These are phyloP conservation scores for Cairina moschata DNA, from an alignment of 2,113 vertebrate genomes.

Conservation along the genomic window DNA sequence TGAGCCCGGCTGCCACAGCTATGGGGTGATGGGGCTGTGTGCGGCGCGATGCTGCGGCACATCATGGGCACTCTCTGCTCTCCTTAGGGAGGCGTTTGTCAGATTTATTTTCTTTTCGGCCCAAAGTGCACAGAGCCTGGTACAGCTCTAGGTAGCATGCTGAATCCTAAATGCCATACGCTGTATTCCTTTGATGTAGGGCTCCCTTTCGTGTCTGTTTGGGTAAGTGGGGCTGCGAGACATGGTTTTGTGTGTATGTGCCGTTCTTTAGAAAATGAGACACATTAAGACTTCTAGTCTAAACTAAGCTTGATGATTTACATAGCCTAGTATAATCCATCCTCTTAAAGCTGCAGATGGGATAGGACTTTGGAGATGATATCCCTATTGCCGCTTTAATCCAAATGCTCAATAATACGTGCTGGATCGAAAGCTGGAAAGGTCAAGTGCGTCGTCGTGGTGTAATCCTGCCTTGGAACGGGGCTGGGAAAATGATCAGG, in stretches of 20 bases:
- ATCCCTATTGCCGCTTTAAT: slow-evolving; percentile 16
- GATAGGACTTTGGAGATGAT: neutral
- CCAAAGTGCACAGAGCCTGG: neutral
- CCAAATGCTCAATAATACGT: neutral
- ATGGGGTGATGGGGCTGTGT: neutral
- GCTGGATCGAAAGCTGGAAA: neutral
- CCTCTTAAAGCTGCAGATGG: neutral
- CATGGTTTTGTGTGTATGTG: neutral
- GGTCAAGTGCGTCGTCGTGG: neutral
- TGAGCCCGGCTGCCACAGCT: neutral
- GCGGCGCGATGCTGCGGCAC: no score
- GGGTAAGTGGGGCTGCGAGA: neutral
- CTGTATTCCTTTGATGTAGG: neutral
- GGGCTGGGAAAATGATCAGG: neutral
- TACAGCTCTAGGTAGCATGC: neutral
- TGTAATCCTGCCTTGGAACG: neutral
- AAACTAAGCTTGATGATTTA: neutral
- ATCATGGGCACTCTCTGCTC: neutral
- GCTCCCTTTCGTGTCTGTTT: neutral
- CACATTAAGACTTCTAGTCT: neutral
- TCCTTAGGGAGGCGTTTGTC: neutral
- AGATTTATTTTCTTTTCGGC: neutral
- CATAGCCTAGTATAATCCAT: neutral
- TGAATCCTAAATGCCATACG: rapidly evolving
- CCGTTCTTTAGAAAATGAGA: neutral